Base-by-base conservation (phyloP, 2,113 vertebrate genomes). In the Trogon surrucura region DNA sequence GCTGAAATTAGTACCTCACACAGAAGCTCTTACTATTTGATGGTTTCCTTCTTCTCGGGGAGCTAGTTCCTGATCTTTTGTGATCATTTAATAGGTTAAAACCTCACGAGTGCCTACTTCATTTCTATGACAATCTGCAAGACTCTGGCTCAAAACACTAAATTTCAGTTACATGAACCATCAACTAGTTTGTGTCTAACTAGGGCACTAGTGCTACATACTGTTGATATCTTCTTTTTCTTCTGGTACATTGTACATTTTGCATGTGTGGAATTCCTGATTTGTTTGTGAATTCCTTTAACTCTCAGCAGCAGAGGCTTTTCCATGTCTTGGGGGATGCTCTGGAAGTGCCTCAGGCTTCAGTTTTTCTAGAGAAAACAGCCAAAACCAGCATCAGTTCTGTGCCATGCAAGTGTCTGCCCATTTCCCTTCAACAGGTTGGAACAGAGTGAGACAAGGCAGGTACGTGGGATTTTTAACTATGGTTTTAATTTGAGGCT, bases 381-480 rank as follows among this genome's bases (percentile, higher is more conserved):
- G 27, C 44, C 48, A 45, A 2, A 10, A 13, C 0, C 0, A 41
- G 17, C 20, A 57, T 4, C 13, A 3, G 60, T 7, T n/a, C 20
- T 30, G 45, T 34, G 0, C 69, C 1, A 12, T 4, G 1, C 19
- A 47, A 58, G 38, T 1, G 34, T 38, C 34, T 45, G 25, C 62
- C 50, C 1, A 0, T 3, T 14, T 48, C 23, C 61, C 36, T 3
- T 18, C 71, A 73, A 2, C 11, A 8, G 34, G 1, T 0, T 11
- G 87, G 34, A 11, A 38, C 7, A 57, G 2, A 44, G n/a, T 0
- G 21, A 21, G 56, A 8, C 2, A 0, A 11, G 80, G 86, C 80
- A 74, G 60, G 70, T 21, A 8, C 3, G 0, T 2, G 44, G 75
- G 32, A 48, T 0, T 23, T 36, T 11, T 26, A 4, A 53, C 21